A percentile compares a stretch with the other conserved stretches of the same genome.
Evolutionary conservation across 2,888 invertebrate genomes (phyloP).

Genomic region (Achlya flavicornis): DNA sequence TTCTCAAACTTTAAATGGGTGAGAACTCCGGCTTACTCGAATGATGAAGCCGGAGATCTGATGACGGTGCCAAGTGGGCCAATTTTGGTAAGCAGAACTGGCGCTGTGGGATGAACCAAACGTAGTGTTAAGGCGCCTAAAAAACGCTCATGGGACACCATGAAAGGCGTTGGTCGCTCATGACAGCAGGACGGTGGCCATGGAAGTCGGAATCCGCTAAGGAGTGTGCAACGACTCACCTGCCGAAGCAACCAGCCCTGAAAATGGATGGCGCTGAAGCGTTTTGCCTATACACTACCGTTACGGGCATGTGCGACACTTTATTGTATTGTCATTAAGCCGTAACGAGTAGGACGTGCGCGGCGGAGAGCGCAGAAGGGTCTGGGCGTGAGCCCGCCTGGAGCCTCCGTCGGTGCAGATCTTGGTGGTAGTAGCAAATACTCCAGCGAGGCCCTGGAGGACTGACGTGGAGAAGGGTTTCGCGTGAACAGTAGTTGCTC

Average conservation of each 20-base stretch:
- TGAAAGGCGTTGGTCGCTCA: slow-evolving; percentile 82
- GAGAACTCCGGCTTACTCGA: slow-evolving; percentile 86
- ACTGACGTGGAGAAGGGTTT: slow-evolving; percentile 84
- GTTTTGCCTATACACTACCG: slow-evolving; percentile 72
- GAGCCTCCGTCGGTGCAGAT: slow-evolving; percentile 83
- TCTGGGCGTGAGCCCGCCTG: slow-evolving; percentile 78
- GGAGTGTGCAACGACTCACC: slow-evolving; percentile 84
- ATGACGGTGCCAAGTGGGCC: slow-evolving; percentile 87
- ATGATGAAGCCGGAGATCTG: slow-evolving; percentile 78
- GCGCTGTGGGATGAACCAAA: slow-evolving; percentile 83
- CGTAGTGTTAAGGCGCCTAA: slow-evolving; percentile 85
- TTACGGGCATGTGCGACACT: too few relatives aligned
- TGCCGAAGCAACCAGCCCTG: slow-evolving; percentile 86
- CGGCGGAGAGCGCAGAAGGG: slow-evolving; percentile 83
- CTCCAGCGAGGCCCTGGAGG: slow-evolving; percentile 85
- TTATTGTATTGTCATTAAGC: too few relatives aligned
- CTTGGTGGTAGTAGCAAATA: slow-evolving; percentile 90
- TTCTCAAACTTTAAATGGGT: slow-evolving; percentile 92
- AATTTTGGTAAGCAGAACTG: slow-evolving; percentile 92
- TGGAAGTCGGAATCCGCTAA: slow-evolving; percentile 89
- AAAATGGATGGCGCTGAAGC: slow-evolving; percentile 87
- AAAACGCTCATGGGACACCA: slow-evolving; percentile 70
- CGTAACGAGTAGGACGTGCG: slow-evolving; percentile 60
- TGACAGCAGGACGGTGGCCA: slow-evolving; percentile 83
- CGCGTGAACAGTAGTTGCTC: slow-evolving; percentile 80